Evolutionary conservation across 30 jellyfish, hydroid and myxozoan species (phyloP).

Genomic region (Chrysaora quinquecirrha): DNA sequence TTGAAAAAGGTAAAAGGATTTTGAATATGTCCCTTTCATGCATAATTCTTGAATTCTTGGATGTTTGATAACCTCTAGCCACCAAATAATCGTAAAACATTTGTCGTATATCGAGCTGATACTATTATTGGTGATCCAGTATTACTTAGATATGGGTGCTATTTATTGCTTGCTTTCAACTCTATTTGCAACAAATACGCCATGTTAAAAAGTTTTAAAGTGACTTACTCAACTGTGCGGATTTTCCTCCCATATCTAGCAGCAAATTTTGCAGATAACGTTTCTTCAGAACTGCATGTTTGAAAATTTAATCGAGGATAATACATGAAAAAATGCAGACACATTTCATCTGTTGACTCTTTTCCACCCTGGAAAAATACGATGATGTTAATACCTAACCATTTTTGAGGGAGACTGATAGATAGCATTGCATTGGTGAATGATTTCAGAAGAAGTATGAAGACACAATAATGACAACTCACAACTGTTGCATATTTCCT

Average conservation of each 20-base stretch:
- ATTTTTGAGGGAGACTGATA: not conserved
- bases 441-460: not conserved
- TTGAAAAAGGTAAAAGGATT: too few species aligned
- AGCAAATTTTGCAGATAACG: constrained; percentile 28
- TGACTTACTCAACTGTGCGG: constrained; percentile 18
- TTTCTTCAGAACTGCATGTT: constrained; percentile 25
- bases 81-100: too few species aligned
- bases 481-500: constrained; percentile 25
- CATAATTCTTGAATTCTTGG: too few species aligned
- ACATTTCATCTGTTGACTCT: constrained; percentile 37
- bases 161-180: too few species aligned
- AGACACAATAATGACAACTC: not conserved
- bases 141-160: too few species aligned
- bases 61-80: too few species aligned
- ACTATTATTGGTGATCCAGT: too few species aligned
- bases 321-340: constrained; percentile 33
- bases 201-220: too few species aligned
- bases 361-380: constrained; percentile 25
- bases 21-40: too few species aligned
- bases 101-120: too few species aligned
- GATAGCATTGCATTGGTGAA: not conserved
- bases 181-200: too few species aligned
- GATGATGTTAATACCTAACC: not conserved
- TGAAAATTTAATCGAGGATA: constrained; percentile 18
- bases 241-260: constrained; percentile 24